Conservation (phyloP, 2,888 invertebrate species). For the Plebejus argus region DNA sequence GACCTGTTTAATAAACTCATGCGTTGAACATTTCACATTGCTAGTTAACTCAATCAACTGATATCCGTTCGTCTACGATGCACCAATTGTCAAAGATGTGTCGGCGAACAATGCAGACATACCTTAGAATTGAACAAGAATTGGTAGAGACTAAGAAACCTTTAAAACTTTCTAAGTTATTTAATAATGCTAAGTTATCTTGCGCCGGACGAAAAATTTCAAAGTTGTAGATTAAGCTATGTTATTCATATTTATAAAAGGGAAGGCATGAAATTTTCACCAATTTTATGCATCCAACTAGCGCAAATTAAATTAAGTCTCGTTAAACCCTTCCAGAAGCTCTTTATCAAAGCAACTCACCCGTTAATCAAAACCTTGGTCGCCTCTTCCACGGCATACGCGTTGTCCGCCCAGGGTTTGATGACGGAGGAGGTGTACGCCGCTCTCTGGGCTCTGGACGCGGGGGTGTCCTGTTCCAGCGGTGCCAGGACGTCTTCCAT, state of each 20-base stretch:
- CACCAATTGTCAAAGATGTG: neutral
- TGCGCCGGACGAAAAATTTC: no score
- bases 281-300: no score
- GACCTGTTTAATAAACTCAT: neutral
- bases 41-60: constrained; percentile 1
- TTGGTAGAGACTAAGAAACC: no score
- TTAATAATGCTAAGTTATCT: no score
- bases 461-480: constrained; percentile 80
- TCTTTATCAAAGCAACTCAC: constrained; percentile 56
- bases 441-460: constrained; percentile 86
- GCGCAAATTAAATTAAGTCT: neutral
- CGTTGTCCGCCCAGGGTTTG: constrained; percentile 83
- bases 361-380: constrained; percentile 80
- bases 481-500: constrained; percentile 53
- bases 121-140: neutral
- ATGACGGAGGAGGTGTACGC: constrained; percentile 83
- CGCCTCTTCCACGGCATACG: constrained; percentile 85
- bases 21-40: constrained; percentile 9
- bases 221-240: no score
- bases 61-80: neutral
- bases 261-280: no score
- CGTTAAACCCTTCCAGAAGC: neutral
- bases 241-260: no score
- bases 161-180: no score
- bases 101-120: neutral